Percentiles rank a stretch among this genome's conserved stretches.
These are phyloP conservation scores for Bombylius discolor DNA, from an alignment of 2,888 invertebrate genomes.

Conservation along the genomic window DNA sequence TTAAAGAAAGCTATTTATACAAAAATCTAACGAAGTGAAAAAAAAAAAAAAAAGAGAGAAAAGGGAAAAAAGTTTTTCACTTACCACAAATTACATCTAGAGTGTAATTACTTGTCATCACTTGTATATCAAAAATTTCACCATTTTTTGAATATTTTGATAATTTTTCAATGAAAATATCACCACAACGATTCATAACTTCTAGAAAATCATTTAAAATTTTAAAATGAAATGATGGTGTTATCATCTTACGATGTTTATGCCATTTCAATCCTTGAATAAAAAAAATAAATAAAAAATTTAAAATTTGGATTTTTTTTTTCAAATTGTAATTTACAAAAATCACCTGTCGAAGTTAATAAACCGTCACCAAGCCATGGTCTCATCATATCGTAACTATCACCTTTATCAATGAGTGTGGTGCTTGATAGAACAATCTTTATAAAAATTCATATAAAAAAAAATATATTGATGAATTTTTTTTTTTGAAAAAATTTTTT, in stretches of 20 bases:
- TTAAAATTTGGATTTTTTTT: not conserved
- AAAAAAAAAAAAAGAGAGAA: not conserved
- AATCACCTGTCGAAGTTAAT: constrained; percentile 35
- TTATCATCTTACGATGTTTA: constrained; percentile 41
- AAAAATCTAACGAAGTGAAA: not conserved
- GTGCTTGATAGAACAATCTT: constrained; percentile 30
- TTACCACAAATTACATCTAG: constrained; percentile 40
- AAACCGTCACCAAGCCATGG: constrained; percentile 40
- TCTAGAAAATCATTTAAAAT: constrained; percentile 39
- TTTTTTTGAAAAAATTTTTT: no score
- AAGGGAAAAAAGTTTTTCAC: no score
- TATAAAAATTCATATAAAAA: not conserved
- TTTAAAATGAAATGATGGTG: constrained; percentile 42
- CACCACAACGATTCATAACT: constrained; percentile 38
- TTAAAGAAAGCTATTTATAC: no score
- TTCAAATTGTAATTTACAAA: not conserved
- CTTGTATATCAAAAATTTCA: constrained; percentile 39
- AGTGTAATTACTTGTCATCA: constrained; percentile 37
- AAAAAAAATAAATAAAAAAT: not conserved
- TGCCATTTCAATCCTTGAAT: constrained; percentile 31
- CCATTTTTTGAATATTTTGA: constrained; percentile 20
- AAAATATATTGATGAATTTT: no score
- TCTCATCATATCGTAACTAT: constrained; percentile 30
- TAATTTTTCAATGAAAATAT: constrained; percentile 35
- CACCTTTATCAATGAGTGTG: constrained; percentile 37